Base-by-base conservation (phyloP, 64 coral and sea anemone species). In the Dendronephthya gigantea region DNA sequence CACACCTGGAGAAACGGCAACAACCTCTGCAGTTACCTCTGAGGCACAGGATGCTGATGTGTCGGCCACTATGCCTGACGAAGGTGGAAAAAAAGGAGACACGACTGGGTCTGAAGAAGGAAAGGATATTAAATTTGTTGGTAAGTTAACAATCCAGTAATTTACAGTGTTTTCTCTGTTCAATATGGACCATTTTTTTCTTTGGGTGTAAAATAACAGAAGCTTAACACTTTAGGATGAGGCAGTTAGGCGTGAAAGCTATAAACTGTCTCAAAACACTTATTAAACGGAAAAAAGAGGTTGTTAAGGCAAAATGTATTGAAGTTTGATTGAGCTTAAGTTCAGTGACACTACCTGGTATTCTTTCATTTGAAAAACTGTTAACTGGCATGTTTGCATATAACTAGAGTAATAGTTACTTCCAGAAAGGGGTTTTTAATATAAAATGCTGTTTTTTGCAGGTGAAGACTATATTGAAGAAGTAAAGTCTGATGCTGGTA, bases 391-490 rank as follows among this genome's bases (percentile, higher is more conserved):
- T 7, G 16, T 50, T 58, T 19, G 15, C 23, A 16, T 4, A 58
- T 3, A 33, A 30, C 31, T 76, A 7, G 6, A 3, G 3, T 22
- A 2, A 37, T 34, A 5, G n/a, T 34, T 76, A 15, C 17, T 2
- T 76, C 3, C 31, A 3, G 10, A 37, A 22, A 4, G 11, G 2
- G 2, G 10, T 4, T 27, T 19, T 45, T 12, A 15, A 8, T 74
- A 1, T 23, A 30, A 38, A 22, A 4, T 55, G 84, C 51, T 87
- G 0, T 25, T 91, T 74, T 82, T 0, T 83, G 27, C 37, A 98
- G 95, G 95, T 48, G 87, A 87, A n/a, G 95, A 98, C 39, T 98
- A 93, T 83, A 75, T 98, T 47, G 95, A 98, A 84, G 95, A 98
- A 43, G 86, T 98, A 1, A 98, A 98, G 38, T 91, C 85, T 91